phyloP scores from a whole-genome alignment of 2,888 invertebrate genomes.

The Thyatira batis region DNA sequence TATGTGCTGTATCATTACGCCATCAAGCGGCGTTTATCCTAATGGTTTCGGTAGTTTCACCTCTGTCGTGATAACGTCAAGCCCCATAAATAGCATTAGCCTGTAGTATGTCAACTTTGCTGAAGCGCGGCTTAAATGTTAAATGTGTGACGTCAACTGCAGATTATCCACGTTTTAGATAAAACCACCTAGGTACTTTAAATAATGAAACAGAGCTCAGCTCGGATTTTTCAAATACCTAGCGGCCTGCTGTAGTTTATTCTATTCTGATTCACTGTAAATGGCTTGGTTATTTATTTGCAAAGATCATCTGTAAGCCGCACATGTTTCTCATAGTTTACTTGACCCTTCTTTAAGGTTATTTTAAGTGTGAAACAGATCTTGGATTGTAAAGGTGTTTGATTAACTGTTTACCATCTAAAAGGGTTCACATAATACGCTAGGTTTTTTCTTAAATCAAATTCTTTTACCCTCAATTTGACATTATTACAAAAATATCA shows the following conservation, averaged over 20 bases:
- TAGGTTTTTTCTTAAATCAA: too few relatives aligned
- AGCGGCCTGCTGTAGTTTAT: background rate
- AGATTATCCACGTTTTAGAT: conserved; percentile 67
- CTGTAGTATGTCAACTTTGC: conserved; percentile 61
- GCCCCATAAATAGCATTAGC: conserved; percentile 63
- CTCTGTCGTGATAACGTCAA: conserved; percentile 72
- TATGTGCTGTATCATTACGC: conserved; percentile 36
- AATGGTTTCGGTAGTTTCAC: conserved; percentile 64
- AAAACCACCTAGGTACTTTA: conserved; percentile 32
- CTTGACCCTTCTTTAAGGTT: background rate
- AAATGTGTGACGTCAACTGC: conserved; percentile 57
- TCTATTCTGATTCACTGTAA: background rate
- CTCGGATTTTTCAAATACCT: background rate
- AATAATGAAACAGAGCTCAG: background rate
- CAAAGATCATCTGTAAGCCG: background rate
- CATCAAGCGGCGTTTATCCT: conserved; percentile 42
- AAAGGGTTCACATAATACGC: too few relatives aligned
- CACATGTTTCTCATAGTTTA: background rate
- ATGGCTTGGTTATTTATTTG: background rate
- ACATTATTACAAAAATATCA: too few relatives aligned
- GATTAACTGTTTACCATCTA: too few relatives aligned
- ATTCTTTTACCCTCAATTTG: too few relatives aligned
- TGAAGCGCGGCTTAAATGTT: conserved; percentile 55
- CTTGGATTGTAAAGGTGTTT: too few relatives aligned
- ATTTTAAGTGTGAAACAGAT: background rate